Percentiles rank a stretch among this genome's conserved stretches.
These are phyloP conservation scores for Cremastobaeus sp. DNA, from an alignment of 2,888 invertebrate genomes.

Conservation along the genomic window DNA sequence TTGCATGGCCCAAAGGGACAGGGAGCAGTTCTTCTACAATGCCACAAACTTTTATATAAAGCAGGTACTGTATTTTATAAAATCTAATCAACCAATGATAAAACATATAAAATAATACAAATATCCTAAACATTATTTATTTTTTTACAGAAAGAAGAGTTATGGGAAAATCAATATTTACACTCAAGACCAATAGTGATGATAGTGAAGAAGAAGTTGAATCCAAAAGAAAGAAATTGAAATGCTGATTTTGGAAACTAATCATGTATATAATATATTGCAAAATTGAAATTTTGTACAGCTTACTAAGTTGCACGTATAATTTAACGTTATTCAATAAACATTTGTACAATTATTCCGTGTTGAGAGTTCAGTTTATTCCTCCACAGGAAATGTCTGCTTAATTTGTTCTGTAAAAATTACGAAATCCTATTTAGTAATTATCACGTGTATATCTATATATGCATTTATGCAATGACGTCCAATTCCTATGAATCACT, in stretches of 20 bases:
- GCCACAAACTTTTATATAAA: constrained; percentile 82
- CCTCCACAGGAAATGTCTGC: no score
- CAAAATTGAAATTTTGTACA: no score
- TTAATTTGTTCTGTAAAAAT: no score
- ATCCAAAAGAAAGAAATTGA: constrained; percentile 38
- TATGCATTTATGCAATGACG: no score
- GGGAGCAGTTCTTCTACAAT: constrained; percentile 82
- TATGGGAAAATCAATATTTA: constrained; percentile 70
- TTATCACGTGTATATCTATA: no score
- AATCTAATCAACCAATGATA: neutral
- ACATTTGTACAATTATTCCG: no score
- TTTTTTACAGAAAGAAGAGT: constrained; percentile 71
- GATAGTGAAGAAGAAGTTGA: constrained; percentile 14
- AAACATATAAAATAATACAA: neutral
- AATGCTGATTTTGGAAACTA: neutral
- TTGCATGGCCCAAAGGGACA: constrained; percentile 85
- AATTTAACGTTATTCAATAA: no score
- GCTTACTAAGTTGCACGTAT: no score
- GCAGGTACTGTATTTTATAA: constrained; percentile 79
- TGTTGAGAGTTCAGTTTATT: no score
- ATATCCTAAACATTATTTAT: neutral
- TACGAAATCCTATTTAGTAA: no score
- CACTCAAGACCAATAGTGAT: constrained; percentile 55
- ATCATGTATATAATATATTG: no score
- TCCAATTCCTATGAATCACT: no score